Evolutionary conservation across 2,888 invertebrate genomes (phyloP).

Genomic region (Metallyticus violacea): DNA sequence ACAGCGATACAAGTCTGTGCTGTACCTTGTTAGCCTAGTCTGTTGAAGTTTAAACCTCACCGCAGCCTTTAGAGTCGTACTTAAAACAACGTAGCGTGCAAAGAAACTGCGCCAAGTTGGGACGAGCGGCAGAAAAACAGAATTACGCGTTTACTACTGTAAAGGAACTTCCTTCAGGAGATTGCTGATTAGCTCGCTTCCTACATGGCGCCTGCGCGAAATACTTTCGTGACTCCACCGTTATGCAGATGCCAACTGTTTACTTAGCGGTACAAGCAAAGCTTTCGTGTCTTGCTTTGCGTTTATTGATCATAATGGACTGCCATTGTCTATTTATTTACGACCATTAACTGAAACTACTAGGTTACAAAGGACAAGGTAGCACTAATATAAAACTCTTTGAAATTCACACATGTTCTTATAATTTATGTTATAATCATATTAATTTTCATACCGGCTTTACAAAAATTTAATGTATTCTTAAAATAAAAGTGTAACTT

Average conservation of each 20-base stretch:
- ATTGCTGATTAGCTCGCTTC: neutral
- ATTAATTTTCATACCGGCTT: too few relatives aligned
- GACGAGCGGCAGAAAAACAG: neutral
- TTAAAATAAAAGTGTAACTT: too few relatives aligned
- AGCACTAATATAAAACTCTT: too few relatives aligned
- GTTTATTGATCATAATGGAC: too few relatives aligned
- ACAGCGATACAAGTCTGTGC: neutral
- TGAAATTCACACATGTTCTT: too few relatives aligned
- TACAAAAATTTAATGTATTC: too few relatives aligned
- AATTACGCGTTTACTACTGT: neutral
- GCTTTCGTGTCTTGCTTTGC: too few relatives aligned
- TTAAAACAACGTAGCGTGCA: neutral
- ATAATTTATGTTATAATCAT: too few relatives aligned
- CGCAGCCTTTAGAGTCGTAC: neutral
- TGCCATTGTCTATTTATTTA: too few relatives aligned
- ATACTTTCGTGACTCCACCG: neutral
- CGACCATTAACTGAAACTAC: too few relatives aligned
- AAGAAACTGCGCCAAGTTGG: neutral
- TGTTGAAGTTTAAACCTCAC: neutral
- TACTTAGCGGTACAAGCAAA: neutral
- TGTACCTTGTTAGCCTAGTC: too few relatives aligned
- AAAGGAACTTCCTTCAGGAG: neutral
- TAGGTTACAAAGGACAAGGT: too few relatives aligned
- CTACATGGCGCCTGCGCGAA: neutral
- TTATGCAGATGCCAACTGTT: neutral